Base-by-base conservation (phyloP, 1,140 invertebrate genomes). In the Macrotrachela quadricornifera region DNA sequence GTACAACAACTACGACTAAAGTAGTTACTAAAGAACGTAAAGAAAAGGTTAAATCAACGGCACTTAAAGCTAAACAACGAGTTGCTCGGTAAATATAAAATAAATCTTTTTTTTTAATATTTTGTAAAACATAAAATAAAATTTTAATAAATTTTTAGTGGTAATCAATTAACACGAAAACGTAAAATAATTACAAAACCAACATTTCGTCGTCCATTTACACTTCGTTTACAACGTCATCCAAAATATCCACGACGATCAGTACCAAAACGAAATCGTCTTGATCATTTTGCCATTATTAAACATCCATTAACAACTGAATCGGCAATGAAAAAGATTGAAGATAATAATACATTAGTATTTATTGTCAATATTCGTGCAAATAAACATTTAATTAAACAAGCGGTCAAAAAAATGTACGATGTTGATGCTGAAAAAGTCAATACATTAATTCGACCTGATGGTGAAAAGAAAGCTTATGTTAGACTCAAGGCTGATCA, bases 261-360 rank as follows among this genome's bases (percentile, higher is more conserved):
- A 36, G 46, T 47, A 1, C 51, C 51, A 42, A 30, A 42, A 30
- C 13, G 51, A 40, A 53, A 53, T 44, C 46, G 41, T 42, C 45
- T 54, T 36, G 92, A 97, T 75, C 83, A 87, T 46, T 94, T 82
- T 73, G 86, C 86, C 62, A 90, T 96, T 64, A 90, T 99, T 60
- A 96, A 96, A 71, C 92, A 80, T 67, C 92, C 94, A 16, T 74
- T 99, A 65, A 97, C 92, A 18, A 97, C 92, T 68, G 94, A 99
- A 78, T 88, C 91, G 15, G 90, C 92, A 12, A 99, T 99, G 94
- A 99, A 99, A 71, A 99, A 97, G 69, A 99, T 99, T 72, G 94
- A 99, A 74, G 94, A 99, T 63, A 94, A 95, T 71, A 99, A 99
- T 73, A 99, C 94, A 6, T 73, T 99, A 58, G 94, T 99, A 45